These are phyloP conservation scores for Setophaga petechia DNA, from an alignment of 2,113 vertebrate genomes.

Conservation along the genomic window DNA sequence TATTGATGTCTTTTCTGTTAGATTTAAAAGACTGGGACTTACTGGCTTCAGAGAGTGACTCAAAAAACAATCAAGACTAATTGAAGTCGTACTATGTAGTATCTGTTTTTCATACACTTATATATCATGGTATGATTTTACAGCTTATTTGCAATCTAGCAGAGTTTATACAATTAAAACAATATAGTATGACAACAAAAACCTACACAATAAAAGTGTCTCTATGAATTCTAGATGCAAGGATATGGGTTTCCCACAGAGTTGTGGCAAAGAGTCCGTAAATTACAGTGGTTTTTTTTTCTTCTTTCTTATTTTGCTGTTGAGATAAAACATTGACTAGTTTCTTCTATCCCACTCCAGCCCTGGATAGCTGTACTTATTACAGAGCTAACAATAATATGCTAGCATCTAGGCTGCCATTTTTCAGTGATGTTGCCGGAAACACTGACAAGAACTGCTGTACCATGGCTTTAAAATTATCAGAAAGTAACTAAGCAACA, in stretches of 20 bases:
- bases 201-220: not conserved
- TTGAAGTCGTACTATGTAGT: not conserved
- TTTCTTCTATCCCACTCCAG: not conserved
- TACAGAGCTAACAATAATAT: not conserved
- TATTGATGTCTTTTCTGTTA: not conserved
- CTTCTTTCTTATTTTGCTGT: not conserved
- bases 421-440: not conserved
- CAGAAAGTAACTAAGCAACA: not conserved
- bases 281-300: not conserved
- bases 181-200: not conserved
- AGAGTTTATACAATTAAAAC: not conserved
- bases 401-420: not conserved
- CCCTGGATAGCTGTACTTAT: not conserved
- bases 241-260: not conserved
- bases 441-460: not conserved
- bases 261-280: not conserved
- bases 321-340: not conserved
- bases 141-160: not conserved
- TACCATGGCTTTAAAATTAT: not conserved
- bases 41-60: not conserved
- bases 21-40: not conserved
- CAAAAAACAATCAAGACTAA: not conserved
- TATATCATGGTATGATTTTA: not conserved
- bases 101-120: not conserved
- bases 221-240: not conserved